These are phyloP conservation scores for Gymnodraco acuticeps DNA, from an alignment of 2,797 vertebrate genomes.

Conservation along the genomic window DNA sequence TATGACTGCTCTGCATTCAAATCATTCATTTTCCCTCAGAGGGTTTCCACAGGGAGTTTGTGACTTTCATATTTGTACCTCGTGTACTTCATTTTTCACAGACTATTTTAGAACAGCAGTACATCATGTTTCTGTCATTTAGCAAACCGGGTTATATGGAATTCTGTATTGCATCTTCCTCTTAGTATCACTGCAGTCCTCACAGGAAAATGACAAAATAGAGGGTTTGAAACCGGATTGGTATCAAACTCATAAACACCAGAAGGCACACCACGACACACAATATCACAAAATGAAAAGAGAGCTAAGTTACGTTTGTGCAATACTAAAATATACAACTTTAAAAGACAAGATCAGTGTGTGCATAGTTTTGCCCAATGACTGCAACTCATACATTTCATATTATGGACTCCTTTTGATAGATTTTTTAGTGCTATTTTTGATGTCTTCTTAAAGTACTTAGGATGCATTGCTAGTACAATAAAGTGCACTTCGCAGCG, in stretches of 20 bases:
- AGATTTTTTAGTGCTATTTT: neutral
- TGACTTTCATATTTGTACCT: conserved; percentile 27
- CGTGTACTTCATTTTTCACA: conserved; percentile 12
- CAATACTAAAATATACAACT: neutral
- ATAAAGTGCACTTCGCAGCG: neutral
- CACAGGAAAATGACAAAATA: neutral
- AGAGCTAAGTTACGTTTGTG: conserved; percentile 11
- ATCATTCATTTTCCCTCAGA: conserved; percentile 11
- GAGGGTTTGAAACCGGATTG: too few species aligned
- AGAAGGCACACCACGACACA: neutral
- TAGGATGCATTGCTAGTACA: neutral
- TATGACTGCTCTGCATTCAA: conserved; percentile 18
- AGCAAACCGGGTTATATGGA: conserved; percentile 1
- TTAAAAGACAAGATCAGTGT: conserved; percentile 1
- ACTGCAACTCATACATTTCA: conserved; percentile 5
- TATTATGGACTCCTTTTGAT: neutral
- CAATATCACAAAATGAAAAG: neutral
- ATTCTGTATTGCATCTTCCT: neutral
- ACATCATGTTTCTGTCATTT: neutral
- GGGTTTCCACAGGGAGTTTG: conserved; percentile 1
- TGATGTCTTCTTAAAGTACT: neutral
- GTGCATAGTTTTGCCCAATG: neutral
- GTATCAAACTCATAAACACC: too few species aligned
- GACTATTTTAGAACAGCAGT: neutral
- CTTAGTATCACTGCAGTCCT: neutral